Conservation (phyloP, 2,797 vertebrate species). For the Sebastes itinus region DNA sequence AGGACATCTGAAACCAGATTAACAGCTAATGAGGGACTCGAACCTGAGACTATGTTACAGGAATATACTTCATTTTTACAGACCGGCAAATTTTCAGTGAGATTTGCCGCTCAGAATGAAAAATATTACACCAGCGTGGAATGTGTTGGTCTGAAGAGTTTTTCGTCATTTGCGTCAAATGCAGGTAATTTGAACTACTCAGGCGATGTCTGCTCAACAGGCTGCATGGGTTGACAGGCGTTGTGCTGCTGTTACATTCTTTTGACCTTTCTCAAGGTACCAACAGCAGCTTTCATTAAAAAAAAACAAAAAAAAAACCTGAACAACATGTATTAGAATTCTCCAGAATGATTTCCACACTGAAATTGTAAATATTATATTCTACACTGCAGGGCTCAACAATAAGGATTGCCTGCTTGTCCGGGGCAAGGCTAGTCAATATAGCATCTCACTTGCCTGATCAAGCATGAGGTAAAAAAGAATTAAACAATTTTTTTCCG, state of each 20-base stretch:
- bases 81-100: neutral
- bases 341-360: neutral
- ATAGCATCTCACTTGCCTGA: no score
- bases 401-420: no score
- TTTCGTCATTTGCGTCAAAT: neutral
- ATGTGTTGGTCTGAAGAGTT: neutral
- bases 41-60: neutral
- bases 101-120: neutral
- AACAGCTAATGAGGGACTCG: neutral
- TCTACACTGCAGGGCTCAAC: neutral
- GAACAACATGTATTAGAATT: no score
- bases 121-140: neutral
- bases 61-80: neutral
- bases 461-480: no score
- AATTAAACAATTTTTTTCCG: no score
- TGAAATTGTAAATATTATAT: neutral
- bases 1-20: neutral
- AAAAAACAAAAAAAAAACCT: fast-evolving
- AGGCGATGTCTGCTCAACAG: neutral
- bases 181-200: neutral
- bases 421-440: no score
- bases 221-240: neutral
- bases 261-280: neutral
- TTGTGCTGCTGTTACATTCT: neutral
- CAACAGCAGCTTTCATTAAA: neutral